Evolutionary conservation across 2,797 vertebrate genomes (phyloP).

Genomic region (Myotis pilosus): DNA sequence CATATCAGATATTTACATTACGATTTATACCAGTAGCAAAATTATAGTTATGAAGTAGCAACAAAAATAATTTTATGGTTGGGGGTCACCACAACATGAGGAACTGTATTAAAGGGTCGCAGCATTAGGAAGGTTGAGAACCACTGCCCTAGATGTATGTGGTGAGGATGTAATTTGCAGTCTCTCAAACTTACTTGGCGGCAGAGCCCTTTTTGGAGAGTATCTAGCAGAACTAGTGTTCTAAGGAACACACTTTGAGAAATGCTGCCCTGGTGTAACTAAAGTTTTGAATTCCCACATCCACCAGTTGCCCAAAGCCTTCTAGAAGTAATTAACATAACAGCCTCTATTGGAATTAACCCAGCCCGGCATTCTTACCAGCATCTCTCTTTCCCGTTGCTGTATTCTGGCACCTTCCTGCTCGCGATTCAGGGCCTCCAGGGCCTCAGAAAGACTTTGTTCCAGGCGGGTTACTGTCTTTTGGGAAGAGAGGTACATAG

Average conservation of each 20-base stretch:
- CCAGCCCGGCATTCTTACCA: slow-evolving; percentile 72
- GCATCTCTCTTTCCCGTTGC: slow-evolving; percentile 71
- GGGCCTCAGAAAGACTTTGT: slow-evolving; percentile 79
- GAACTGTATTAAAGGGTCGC: too few relatives aligned
- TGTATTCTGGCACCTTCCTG: slow-evolving; percentile 76
- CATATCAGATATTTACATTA: too few relatives aligned
- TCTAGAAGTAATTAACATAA: neutral
- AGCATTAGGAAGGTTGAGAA: too few relatives aligned
- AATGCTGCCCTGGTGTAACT: neutral
- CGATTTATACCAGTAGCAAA: too few relatives aligned
- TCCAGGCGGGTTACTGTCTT: slow-evolving; percentile 79
- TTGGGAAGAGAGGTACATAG: slow-evolving; percentile 9
- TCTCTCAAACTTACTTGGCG: neutral
- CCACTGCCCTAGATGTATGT: neutral
- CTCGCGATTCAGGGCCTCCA: slow-evolving; percentile 78
- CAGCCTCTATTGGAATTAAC: neutral
- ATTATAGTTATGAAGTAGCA: too few relatives aligned
- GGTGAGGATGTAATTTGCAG: neutral
- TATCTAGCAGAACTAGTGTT: neutral
- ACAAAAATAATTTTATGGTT: too few relatives aligned
- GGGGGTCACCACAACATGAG: too few relatives aligned
- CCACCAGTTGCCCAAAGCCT: neutral
- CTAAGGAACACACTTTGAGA: neutral
- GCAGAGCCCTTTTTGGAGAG: neutral
- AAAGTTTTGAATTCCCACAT: neutral